phyloP scores from a whole-genome alignment of 2,797 vertebrate species.

The Coilia nasus region DNA sequence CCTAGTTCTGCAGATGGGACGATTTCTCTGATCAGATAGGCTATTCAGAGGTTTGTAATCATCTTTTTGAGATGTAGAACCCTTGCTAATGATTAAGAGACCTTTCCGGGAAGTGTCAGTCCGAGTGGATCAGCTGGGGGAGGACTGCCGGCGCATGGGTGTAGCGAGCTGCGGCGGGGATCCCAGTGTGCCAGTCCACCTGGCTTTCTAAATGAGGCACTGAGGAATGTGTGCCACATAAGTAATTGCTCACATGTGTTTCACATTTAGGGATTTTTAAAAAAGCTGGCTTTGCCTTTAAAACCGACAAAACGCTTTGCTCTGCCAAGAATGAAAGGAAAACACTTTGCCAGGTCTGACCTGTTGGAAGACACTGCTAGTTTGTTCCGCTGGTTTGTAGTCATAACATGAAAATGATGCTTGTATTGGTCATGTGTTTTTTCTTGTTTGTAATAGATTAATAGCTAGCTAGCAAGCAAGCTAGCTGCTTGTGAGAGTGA shows the following conservation, averaged over 20 bases:
- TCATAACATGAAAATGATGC: not conserved
- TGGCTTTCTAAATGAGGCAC: conserved; percentile 29
- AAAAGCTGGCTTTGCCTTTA: conserved; percentile 35
- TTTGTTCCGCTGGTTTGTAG: conserved; percentile 6
- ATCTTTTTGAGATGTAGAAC: not conserved
- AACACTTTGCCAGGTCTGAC: not conserved
- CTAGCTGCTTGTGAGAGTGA: not conserved
- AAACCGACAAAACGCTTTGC: conserved; percentile 10
- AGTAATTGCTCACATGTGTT: conserved; percentile 56
- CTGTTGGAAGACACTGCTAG: not conserved
- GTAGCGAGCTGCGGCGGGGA: not conserved
- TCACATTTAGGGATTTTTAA: conserved; percentile 43
- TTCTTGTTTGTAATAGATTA: not conserved
- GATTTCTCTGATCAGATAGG: not conserved
- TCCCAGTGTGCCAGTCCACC: conserved; percentile 20
- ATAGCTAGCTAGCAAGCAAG: not conserved
- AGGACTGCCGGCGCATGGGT: not conserved
- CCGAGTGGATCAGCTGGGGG: conserved; percentile 33
- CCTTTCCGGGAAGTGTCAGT: too few species aligned
- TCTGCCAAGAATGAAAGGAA: not conserved
- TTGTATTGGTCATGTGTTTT: not conserved
- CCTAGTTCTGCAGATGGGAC: not conserved
- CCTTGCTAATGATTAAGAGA: not conserved
- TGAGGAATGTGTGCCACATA: conserved; percentile 43
- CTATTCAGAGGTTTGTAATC: not conserved